phyloP scores from a whole-genome alignment of 2,113 vertebrate genomes.

The Thamnophis sirtalis region DNA sequence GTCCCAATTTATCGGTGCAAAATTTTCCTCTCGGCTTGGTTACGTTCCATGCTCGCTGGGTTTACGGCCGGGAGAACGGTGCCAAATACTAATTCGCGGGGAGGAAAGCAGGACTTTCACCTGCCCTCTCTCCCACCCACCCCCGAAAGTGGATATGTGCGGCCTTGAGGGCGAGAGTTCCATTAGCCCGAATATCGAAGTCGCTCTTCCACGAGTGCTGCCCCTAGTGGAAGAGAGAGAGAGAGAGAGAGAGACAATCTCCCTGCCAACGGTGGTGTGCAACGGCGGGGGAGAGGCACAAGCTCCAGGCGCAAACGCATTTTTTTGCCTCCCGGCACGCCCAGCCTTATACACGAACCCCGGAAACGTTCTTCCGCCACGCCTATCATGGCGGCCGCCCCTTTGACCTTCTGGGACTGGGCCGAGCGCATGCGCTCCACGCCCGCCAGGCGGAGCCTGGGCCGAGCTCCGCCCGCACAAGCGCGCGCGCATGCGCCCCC shows the following conservation, averaged over 20 bases:
- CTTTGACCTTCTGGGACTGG: not conserved
- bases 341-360: not conserved
- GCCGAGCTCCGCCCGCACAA: not conserved
- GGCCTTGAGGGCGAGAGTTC: not conserved
- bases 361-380: not conserved
- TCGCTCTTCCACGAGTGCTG: not conserved
- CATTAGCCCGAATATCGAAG: not conserved
- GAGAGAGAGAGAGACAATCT: not conserved
- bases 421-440: not conserved
- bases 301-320: not conserved
- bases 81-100: not conserved
- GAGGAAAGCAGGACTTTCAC: not conserved
- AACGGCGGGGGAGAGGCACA: not conserved
- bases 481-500: not conserved
- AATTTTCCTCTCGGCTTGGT: not conserved
- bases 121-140: not conserved
- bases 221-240: not conserved
- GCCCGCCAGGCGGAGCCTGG: accelerated
- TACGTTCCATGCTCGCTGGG: not conserved
- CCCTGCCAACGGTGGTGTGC: not conserved
- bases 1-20: too few species aligned
- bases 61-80: not conserved
- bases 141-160: not conserved
- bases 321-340: not conserved
- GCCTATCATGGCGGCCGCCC: not conserved